Evolutionary conservation across 2,888 invertebrate species (phyloP).

Genomic region (Heliconius charithonia): DNA sequence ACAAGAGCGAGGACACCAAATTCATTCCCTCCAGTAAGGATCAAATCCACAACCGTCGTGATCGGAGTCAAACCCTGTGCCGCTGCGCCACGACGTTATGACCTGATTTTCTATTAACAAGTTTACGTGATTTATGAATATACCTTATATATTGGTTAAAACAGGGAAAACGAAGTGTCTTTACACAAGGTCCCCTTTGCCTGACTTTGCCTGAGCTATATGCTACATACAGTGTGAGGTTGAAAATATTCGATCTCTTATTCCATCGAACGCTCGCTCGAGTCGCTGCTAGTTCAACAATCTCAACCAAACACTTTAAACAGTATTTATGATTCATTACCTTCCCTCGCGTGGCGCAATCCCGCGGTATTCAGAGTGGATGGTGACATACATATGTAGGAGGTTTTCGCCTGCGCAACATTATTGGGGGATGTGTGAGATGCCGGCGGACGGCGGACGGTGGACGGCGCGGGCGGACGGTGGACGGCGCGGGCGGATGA

Average conservation of each 20-base stretch:
- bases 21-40: too few species aligned
- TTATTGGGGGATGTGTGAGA: conserved; percentile 40
- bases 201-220: too few species aligned
- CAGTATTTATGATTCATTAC: conserved; percentile 32
- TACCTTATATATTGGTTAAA: too few species aligned
- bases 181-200: too few species aligned
- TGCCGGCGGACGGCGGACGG: conserved; percentile 26
- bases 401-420: conserved; percentile 18
- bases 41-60: too few species aligned
- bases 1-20: too few species aligned
- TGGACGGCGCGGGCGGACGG: conserved; percentile 37
- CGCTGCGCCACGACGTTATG: not conserved
- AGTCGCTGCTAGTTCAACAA: not conserved
- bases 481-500: conserved; percentile 33
- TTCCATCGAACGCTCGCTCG: too few species aligned
- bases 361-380: conserved; percentile 34
- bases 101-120: not conserved
- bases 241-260: too few species aligned
- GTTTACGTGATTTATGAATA: too few species aligned
- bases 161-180: too few species aligned
- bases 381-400: conserved; percentile 24
- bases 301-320: conserved; percentile 13
- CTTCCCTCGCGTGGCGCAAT: conserved; percentile 37
- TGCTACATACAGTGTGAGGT: too few species aligned
- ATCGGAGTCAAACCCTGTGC: too few species aligned